phyloP scores from a whole-genome alignment of 2,113 vertebrate species.

The Rhagologus leucostigma region DNA sequence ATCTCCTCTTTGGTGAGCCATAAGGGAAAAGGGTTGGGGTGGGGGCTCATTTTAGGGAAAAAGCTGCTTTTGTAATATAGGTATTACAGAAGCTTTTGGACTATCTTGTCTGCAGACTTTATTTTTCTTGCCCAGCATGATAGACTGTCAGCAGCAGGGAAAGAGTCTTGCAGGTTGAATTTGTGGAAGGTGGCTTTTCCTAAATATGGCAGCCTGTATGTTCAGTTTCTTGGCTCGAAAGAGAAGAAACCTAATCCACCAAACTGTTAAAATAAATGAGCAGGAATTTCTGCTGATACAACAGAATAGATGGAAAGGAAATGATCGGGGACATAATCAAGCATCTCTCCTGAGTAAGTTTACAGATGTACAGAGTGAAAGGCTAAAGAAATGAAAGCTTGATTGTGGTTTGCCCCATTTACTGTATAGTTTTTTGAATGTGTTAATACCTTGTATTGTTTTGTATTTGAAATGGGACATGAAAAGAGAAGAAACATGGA shows the following conservation, averaged over 20 bases:
- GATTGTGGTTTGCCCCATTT: not conserved
- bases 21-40: conserved; percentile 19
- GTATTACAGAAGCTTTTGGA: conserved; percentile 12
- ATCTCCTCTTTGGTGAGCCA: conserved; percentile 45
- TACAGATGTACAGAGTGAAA: not conserved
- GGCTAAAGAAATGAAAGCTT: not conserved
- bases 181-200: not conserved
- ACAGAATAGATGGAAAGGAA: not conserved
- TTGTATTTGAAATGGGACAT: not conserved
- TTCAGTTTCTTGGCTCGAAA: not conserved
- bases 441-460: not conserved
- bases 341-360: not conserved
- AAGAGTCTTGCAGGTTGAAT: not conserved
- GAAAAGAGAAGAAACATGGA: not conserved
- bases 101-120: not conserved
- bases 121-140: not conserved
- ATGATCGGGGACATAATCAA: not conserved
- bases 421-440: not conserved
- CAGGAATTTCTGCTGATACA: not conserved
- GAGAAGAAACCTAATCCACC: not conserved
- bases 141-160: not conserved
- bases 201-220: not conserved
- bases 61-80: conserved; percentile 30
- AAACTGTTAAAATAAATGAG: not conserved
- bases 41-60: conserved; percentile 14